Percentiles rank a stretch among this genome's conserved stretches.
phyloP scores from a whole-genome alignment of 2,797 vertebrate species.

The Labroides dimidiatus region DNA sequence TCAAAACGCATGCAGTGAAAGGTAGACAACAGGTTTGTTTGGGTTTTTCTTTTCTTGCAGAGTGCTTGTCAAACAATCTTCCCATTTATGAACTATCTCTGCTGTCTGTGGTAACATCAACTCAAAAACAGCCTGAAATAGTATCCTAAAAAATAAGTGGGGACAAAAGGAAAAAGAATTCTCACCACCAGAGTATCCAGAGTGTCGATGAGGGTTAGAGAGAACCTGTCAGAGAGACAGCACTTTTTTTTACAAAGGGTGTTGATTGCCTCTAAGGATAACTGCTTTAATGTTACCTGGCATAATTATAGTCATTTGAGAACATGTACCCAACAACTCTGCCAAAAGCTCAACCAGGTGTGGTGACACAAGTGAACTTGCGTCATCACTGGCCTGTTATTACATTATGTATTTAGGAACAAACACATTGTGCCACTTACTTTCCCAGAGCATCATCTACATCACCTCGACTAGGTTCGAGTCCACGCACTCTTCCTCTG shows the following conservation, averaged over 20 bases:
- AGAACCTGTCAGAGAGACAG: conserved; percentile 87
- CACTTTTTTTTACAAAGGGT: conserved; percentile 17
- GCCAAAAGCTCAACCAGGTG: neutral
- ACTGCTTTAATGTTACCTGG: neutral
- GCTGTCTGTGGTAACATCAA: neutral
- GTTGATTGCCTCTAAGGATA: neutral
- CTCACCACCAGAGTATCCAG: conserved; percentile 98
- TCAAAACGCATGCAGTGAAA: too few relatives aligned
- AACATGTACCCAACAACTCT: neutral
- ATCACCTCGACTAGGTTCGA: conserved; percentile 96
- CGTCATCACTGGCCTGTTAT: neutral
- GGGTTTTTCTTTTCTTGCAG: neutral
- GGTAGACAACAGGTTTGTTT: neutral
- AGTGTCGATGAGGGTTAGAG: conserved; percentile 96
- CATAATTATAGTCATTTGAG: neutral
- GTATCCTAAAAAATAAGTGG: neutral
- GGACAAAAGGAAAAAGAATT: conserved; percentile 35
- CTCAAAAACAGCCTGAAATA: neutral
- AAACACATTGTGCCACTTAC: conserved; percentile 81
- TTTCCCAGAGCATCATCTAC: conserved; percentile 97
- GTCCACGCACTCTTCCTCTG: conserved; percentile 94
- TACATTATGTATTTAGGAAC: neutral
- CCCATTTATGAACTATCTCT: neutral
- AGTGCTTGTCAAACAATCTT: neutral
- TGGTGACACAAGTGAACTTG: neutral